Base-by-base conservation (phyloP, 2,888 invertebrate species). In the Xestoiulus laeticollis region DNA sequence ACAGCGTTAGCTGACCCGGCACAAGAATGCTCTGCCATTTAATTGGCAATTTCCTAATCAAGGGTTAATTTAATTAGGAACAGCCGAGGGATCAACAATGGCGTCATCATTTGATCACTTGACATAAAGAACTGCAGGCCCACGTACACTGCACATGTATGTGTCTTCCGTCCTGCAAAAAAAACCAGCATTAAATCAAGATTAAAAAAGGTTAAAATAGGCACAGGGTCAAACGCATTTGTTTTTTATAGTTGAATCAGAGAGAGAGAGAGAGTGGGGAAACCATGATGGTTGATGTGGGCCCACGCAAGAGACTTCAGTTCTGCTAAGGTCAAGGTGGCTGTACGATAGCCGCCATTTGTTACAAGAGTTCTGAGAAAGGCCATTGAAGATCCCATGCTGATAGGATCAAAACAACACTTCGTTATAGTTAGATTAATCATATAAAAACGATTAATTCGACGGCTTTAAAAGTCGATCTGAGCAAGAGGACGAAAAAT, bases 31-130 rank as follows among this genome's bases (percentile, higher is more conserved):
- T 26, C 68, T 22, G 22, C 22, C 26, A 12, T 22, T 22, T 68
- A 68, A 68, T 68, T 26, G 68, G 22, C 68, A 68, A 68, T 68
- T 68, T 68, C 68, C 68, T 68, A 68, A 68, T 68, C 59, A 10
- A 22, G 68, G 12, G 22, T 26, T 68, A 68, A 68, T 68, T 68
- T 68, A 68, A 26, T 68, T 22, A 68, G 1, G 68, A 59, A 22
- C 59, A 8, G 59, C 22, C 8, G 5, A 14, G 48, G 16, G 48
- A 48, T 48, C 48, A 22, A 22, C 59, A 59, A 22, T 59, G 59
- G 59, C 59, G 10, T n/a, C 48, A 3, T 19, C 48, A 48, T 48
- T 48, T 19, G 48, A 38, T 38, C 38, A 38, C 8, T 38, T 38
- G 38, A 38, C 38, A 1, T 38, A 38, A 38, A 38, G 38, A 38